Evolutionary conservation across 2,888 invertebrate species (phyloP), one percentile per base, ranked within the genome.

Genomic region (Pristionchus entomophagus): DNA sequence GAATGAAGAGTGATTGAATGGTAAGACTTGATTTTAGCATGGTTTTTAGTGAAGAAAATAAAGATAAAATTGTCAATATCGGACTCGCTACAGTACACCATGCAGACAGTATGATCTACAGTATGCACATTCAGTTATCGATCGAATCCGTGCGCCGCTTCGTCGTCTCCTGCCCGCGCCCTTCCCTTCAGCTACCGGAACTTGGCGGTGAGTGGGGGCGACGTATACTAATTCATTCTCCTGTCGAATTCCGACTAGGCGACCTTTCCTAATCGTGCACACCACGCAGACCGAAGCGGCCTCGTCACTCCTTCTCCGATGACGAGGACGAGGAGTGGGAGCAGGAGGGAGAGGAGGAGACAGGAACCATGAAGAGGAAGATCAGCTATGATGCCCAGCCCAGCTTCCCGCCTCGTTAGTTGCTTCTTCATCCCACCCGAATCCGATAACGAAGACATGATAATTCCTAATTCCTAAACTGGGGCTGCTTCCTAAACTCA

Each of bases 271-370:
- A 38, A 49, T 29, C 49, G 14, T 29, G 8, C 49, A n/a, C 29
- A 78, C 19, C 26, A 45, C 22, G 26, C 56, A 85, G 85, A 32
- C 85, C 85, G 19, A 85, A 85, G 41, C 73, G 77, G 17, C 85
- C 85, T 38, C 73, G 56, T 4, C 77, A 77, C 17, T 56, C 73
- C 1, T 45, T 77, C n/a, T 73, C 85, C 10, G 85, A 69, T 49
- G 84, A 85, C 14, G 84, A 84, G 2, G 85, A 73, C n/a, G 77
- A 85, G 14, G 73, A 77, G 22, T 85, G 85, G 85, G 77, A 38
- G 38, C 29, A 22, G 12, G n/a, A 29, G 3, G n/a, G 38, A n/a
- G 56, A 12, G 10, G 35, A 38, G 10, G 65, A n/a, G n/a, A 41
- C 2, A 12, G 19, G 19, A 45, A 0, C 32, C 53, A n/a, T n/a